These are phyloP conservation scores for Naso thynnoides DNA, from an alignment of 2,797 vertebrate genomes.

Conservation along the genomic window DNA sequence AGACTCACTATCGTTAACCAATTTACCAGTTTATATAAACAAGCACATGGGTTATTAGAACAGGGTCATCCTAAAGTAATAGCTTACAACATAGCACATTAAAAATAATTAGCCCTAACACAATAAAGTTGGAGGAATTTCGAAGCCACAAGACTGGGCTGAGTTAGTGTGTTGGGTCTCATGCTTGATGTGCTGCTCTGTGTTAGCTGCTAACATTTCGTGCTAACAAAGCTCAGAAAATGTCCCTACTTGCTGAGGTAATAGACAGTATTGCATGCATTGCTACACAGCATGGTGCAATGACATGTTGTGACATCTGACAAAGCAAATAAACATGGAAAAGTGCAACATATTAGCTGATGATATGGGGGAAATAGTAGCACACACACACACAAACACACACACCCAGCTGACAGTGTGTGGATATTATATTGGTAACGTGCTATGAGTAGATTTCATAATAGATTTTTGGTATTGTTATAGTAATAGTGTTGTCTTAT, in stretches of 20 bases:
- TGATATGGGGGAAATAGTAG: slow-evolving; percentile 45
- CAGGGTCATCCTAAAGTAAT: slow-evolving; percentile 78
- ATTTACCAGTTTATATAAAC: slow-evolving; percentile 83
- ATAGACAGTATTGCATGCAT: slow-evolving; percentile 44
- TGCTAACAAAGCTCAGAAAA: slow-evolving; percentile 57
- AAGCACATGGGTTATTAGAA: slow-evolving; percentile 77
- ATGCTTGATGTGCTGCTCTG: slow-evolving; percentile 49
- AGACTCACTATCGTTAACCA: slow-evolving; percentile 77
- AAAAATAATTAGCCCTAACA: slow-evolving; percentile 81
- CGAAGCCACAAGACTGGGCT: slow-evolving; percentile 56
- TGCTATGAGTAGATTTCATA: too few relatives aligned
- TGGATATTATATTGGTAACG: too few relatives aligned
- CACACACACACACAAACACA: neutral
- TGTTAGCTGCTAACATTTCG: slow-evolving; percentile 48
- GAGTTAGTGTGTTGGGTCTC: slow-evolving; percentile 47
- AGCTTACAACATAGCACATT: slow-evolving; percentile 81
- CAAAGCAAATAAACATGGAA: slow-evolving; percentile 27
- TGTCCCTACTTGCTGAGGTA: slow-evolving; percentile 25
- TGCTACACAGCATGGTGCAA: slow-evolving; percentile 46
- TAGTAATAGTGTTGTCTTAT: too few relatives aligned
- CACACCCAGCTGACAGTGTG: slow-evolving; percentile 9
- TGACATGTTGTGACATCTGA: slow-evolving; percentile 37
- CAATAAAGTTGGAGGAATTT: slow-evolving; percentile 76
- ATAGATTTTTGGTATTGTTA: too few relatives aligned
- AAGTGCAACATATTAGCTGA: slow-evolving; percentile 41